Base-by-base conservation (phyloP, 2,113 vertebrate genomes). In the Collichthys lucidus region DNA sequence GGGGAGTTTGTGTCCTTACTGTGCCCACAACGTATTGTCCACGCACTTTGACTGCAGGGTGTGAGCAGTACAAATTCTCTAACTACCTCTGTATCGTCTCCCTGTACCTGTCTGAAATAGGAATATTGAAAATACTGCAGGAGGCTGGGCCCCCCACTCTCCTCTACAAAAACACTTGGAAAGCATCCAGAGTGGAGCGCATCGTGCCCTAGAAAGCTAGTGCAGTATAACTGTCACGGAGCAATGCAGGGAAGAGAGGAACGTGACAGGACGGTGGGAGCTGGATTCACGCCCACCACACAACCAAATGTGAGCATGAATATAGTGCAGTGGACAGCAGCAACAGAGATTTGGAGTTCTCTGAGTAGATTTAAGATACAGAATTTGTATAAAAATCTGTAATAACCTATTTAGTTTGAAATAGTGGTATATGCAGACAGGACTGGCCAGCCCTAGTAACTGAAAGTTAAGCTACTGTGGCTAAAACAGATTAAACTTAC, bases 141-240 rank as follows among this genome's bases (percentile, higher is more conserved):
- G 73, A 82, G 80, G 61, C 62, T 80, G 46, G 35, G 24, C 76
- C 73, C 31, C 74, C 68, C 79, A 15, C 83, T 89, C 79, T 86
- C 73, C 79, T 74, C 57, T 75, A 87, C 74, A 72, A 86, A 88
- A 88, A 83, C 29, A 14, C 50, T 91, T 93, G 91, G 87, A 92
- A 85, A 80, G 81, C 66, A 80, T 84, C 88, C 89, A 92, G 83
- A 79, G 75, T 62, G 16, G 74, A 89, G 70, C 22, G 74, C 84
- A 83, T 73, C 57, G 49, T 87, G 91, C 76, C 90, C 89, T 83
- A 91, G 86, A 94, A 93, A 93, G 84, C 85, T 70, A 82, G 83
- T 88, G 93, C 91, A 87, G 91, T 88, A 84, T 81, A 90, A 83
- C 88, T 90, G 91, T 92, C 91, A 92, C 86, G 78, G 88, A 92